These are phyloP conservation scores for Aspidoscelis tigris DNA, from an alignment of 2,113 vertebrate genomes.

Conservation along the genomic window DNA sequence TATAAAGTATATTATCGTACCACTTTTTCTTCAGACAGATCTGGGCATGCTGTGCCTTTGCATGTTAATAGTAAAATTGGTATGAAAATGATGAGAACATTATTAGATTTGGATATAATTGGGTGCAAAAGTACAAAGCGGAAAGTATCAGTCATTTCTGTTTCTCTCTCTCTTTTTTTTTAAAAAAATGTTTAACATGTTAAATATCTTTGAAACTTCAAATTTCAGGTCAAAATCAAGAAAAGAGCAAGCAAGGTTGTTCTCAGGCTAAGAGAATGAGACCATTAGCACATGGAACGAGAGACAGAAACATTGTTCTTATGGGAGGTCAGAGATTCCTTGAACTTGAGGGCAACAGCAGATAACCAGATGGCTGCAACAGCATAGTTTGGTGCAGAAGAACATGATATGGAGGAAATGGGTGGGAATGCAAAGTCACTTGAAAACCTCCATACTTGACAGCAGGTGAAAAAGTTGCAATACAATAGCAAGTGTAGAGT, in stretches of 20 bases:
- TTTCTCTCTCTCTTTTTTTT: background rate
- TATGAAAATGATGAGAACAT: slow-evolving; percentile 26
- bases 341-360: background rate
- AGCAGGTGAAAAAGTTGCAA: background rate
- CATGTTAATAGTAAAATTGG: slow-evolving; percentile 13
- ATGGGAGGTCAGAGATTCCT: no score
- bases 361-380: background rate
- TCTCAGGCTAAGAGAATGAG: background rate
- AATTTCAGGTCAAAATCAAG: background rate
- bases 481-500: background rate
- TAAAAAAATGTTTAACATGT: slow-evolving; percentile 4
- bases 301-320: background rate
- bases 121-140: background rate
- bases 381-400: no score
- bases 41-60: background rate
- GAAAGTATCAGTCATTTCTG: background rate
- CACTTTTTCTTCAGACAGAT: slow-evolving; percentile 25
- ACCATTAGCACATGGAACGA: background rate
- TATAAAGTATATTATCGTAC: slow-evolving; percentile 53
- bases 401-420: background rate
- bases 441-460: background rate
- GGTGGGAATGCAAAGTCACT: background rate
- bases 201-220: slow-evolving; percentile 2
- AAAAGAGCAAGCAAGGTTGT: background rate
- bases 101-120: slow-evolving; percentile 26